Evolutionary conservation across 2,113 vertebrate species (phyloP).

Genomic region (Callionymus lyra): DNA sequence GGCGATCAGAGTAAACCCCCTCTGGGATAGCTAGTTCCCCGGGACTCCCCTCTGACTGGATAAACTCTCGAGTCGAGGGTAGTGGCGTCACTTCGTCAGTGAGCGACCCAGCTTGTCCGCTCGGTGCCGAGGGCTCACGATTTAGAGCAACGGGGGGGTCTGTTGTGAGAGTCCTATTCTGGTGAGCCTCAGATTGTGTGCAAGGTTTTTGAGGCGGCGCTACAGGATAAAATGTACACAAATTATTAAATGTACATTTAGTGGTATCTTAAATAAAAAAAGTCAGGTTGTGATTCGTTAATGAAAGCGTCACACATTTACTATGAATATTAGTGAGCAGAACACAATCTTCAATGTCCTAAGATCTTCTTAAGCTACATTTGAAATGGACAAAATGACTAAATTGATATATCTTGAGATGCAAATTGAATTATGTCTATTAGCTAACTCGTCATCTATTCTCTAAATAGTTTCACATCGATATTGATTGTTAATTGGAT

Average conservation of each 20-base stretch:
- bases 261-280: not conserved
- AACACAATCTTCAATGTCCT: too few species aligned
- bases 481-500: too few species aligned
- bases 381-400: too few species aligned
- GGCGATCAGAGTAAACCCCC: conserved; percentile 56
- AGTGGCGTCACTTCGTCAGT: conserved; percentile 52
- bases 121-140: conserved; percentile 52
- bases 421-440: too few species aligned
- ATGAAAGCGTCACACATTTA: too few species aligned
- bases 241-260: conserved; percentile 3
- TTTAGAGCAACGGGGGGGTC: conserved; percentile 47
- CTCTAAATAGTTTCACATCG: too few species aligned
- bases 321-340: too few species aligned
- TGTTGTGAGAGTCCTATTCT: conserved; percentile 45
- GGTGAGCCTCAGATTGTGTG: conserved; percentile 48
- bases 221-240: conserved; percentile 55
- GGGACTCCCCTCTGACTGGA: conserved; percentile 56
- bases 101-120: conserved; percentile 52
- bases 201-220: conserved; percentile 55
- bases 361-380: too few species aligned
- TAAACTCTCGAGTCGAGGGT: conserved; percentile 42
- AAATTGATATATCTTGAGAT: too few species aligned
- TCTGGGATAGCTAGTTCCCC: conserved; percentile 55
- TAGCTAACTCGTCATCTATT: too few species aligned
- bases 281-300: not conserved